Base-by-base conservation (phyloP, 2,888 invertebrate species). In the Ecliptopera silaceata region DNA sequence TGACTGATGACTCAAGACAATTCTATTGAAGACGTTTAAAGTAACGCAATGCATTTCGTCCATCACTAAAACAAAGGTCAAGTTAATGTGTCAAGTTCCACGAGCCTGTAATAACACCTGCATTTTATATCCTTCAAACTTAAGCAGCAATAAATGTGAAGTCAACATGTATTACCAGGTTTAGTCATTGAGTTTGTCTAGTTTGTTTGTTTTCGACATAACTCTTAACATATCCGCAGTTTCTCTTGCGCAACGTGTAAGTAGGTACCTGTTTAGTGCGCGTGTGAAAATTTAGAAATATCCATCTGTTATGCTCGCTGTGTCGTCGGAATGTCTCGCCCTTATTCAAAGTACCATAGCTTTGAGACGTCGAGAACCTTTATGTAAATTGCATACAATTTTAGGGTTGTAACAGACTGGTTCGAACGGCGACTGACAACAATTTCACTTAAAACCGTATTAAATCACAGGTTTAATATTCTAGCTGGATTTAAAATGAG, bases 191-290 rank as follows among this genome's bases (percentile, higher is more conserved):
- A 42, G 60, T 61, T 60, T 58, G 60, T 61, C 56, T 59, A 59
- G 54, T 51, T 22, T 56, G 59, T 61, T 61, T 63, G 61, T 59
- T 56, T 57, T 53, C 50, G 49, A 42, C 62, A 59, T 53, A 52
- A 51, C 54, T 47, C 18, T 56, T 50, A 52, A 38, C 42, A 61
- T 60, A 60, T 63, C 63, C 63, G 61, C 62, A 66, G 60, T 66
- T 64, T 64, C 57, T 36, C 36, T 63, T 63, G 53, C 56, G 61
- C 56, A 63, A 65, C 58, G 44, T 58, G 61, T n/a, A n/a, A n/a
- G n/a, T n/a, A n/a, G n/a, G n/a, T 45, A 59, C 59, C 43, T 55
- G 60, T 56, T 64, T 52, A 51, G 59, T 29, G 52, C 49, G 34
- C 58, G 47, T 46, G 53, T 49, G 54, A 46, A 47, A 53, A 60